A percentile compares a stretch with the other conserved stretches of the same genome.
Evolutionary conservation across 2,888 invertebrate genomes (phyloP).

Genomic region (Apamea epomidion): DNA sequence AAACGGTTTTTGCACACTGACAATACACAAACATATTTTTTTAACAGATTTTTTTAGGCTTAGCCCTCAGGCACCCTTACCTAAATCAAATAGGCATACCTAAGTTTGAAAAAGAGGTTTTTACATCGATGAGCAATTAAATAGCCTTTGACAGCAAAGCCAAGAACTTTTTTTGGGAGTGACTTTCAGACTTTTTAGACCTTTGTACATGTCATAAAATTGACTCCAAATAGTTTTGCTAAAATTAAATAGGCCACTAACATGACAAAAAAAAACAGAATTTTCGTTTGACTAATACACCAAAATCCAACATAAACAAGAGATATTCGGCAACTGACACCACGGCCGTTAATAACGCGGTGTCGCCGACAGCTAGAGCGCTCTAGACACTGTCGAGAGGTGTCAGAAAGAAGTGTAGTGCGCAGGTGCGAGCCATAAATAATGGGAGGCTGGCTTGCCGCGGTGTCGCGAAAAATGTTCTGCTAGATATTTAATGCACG

Average conservation of each 20-base stretch:
- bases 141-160: constrained; percentile 25
- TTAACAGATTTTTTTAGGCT: neutral
- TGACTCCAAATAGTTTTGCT: neutral
- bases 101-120: constrained; percentile 19
- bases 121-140: constrained; percentile 26
- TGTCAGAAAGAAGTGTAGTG: constrained; percentile 76
- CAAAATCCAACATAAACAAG: constrained; percentile 55
- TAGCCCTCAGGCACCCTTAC: constrained; percentile 1
- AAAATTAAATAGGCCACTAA: neutral
- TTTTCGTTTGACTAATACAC: constrained; percentile 18
- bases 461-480: constrained; percentile 62
- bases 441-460: constrained; percentile 61
- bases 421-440: constrained; percentile 82
- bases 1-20: constrained; percentile 10
- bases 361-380: constrained; percentile 77
- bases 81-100: constrained; percentile 34
- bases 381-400: constrained; percentile 69
- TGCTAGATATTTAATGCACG: constrained; percentile 59
- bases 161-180: neutral
- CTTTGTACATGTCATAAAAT: constrained; percentile 9
- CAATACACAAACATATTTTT: neutral
- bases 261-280: neutral
- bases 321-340: constrained; percentile 62
- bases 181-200: neutral
- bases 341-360: constrained; percentile 78